phyloP scores from a whole-genome alignment of 1,140 invertebrate genomes.

The Anagrus nilaparvatae region DNA sequence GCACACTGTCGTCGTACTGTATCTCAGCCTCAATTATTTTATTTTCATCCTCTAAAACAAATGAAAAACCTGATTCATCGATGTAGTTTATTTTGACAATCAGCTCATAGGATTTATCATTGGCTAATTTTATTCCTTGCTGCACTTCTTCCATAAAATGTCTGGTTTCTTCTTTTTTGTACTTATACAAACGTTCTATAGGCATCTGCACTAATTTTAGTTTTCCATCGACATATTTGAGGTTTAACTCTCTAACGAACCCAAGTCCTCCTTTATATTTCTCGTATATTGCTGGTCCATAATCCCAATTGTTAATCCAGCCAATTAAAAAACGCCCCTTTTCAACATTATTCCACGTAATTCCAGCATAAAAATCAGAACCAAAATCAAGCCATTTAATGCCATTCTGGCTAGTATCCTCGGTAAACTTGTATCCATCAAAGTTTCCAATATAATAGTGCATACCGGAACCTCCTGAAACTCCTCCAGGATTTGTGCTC shows the following conservation, averaged over 20 bases:
- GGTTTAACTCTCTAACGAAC: neutral
- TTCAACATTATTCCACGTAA: slow-evolving; percentile 2
- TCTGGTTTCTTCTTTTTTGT: neutral
- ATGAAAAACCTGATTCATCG: too few species aligned
- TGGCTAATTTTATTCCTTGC: too few species aligned
- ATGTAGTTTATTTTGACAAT: too few species aligned
- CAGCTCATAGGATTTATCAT: too few species aligned
- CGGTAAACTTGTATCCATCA: neutral
- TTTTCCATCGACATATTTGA: neutral
- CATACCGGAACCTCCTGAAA: slow-evolving; percentile 3
- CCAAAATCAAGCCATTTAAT: slow-evolving; percentile 6
- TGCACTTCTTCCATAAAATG: neutral
- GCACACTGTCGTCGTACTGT: too few species aligned
- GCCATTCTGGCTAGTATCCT: neutral
- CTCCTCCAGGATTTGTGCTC: neutral
- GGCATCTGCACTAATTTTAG: neutral
- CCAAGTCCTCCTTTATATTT: neutral
- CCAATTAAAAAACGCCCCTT: neutral
- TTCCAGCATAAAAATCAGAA: slow-evolving; percentile 8
- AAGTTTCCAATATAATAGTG: slow-evolving; percentile 8
- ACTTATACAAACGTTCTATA: neutral
- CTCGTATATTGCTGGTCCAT: too few species aligned
- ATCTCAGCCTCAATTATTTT: too few species aligned
- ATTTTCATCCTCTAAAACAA: too few species aligned
- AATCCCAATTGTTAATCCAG: slow-evolving; percentile 8